Evolutionary conservation across 2,797 vertebrate species (phyloP).

Genomic region (Fundulus diaphanus): DNA sequence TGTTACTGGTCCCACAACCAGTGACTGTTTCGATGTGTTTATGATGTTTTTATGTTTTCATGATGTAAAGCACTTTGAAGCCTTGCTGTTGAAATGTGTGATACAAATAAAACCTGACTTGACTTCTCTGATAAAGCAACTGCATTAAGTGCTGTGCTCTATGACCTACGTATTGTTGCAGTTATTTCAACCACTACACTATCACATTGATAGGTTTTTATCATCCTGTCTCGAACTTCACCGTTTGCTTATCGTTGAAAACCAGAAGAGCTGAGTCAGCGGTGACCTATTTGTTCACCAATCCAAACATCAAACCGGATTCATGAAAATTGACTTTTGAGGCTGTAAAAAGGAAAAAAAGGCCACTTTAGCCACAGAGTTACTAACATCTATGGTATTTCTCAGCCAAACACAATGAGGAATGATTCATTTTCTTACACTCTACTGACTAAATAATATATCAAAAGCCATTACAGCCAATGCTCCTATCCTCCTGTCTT

Average conservation of each 20-base stretch:
- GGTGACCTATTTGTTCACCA: background rate
- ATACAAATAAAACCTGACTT: no score
- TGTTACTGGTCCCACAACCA: no score
- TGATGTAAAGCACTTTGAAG: no score
- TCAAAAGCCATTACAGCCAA: background rate
- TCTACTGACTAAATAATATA: background rate
- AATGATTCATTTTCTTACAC: background rate
- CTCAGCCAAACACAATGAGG: background rate
- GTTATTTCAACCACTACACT: background rate
- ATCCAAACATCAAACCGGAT: background rate
- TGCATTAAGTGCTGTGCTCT: background rate
- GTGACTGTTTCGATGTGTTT: no score
- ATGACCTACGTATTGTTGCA: background rate
- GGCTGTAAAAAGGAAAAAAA: background rate
- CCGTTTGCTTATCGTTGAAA: background rate
- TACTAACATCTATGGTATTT: background rate
- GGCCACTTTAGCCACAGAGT: background rate
- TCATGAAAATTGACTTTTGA: background rate
- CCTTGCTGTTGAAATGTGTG: no score
- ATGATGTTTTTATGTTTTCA: no score
- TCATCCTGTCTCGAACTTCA: background rate
- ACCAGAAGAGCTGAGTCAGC: background rate
- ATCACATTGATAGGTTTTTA: background rate
- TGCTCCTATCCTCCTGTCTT: background rate
- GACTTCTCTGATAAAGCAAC: background rate